Conservation (phyloP, 2,797 vertebrate species). For the Sus cebifrons region DNA sequence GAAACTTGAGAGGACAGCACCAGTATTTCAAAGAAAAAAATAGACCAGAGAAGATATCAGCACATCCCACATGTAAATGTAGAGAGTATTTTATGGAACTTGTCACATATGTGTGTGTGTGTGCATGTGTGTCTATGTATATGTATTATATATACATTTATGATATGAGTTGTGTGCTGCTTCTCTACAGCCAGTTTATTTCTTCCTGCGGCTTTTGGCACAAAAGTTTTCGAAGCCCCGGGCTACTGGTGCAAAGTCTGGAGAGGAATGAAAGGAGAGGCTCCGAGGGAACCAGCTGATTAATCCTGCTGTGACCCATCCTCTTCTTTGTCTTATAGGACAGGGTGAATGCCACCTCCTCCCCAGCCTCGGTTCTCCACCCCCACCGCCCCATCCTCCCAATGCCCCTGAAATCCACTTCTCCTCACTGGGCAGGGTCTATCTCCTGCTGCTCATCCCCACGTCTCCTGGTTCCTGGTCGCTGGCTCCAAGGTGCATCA, state of each 20-base stretch:
- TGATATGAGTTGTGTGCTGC: background rate
- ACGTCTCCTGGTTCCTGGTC: accelerated
- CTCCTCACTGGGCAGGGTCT: accelerated
- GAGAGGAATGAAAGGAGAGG: background rate
- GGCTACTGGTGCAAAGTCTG: background rate
- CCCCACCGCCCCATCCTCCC: too few species aligned
- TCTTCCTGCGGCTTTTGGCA: background rate
- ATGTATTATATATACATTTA: background rate
- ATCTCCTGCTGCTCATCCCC: accelerated
- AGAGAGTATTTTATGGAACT: background rate
- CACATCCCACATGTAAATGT: too few species aligned
- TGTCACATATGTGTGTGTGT: background rate
- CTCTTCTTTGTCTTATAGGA: accelerated
- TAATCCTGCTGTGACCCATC: accelerated
- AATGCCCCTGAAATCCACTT: accelerated
- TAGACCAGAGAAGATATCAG: background rate
- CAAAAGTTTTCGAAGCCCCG: background rate
- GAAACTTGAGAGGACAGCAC: background rate
- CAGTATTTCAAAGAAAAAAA: background rate
- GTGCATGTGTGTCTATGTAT: background rate
- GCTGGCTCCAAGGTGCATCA: background rate
- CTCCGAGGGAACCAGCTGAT: too few species aligned
- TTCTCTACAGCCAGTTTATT: background rate
- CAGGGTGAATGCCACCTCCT: accelerated
- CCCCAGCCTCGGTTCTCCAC: too few species aligned